Conservation (phyloP, 2,888 invertebrate species). For the Noctua pronuba region DNA sequence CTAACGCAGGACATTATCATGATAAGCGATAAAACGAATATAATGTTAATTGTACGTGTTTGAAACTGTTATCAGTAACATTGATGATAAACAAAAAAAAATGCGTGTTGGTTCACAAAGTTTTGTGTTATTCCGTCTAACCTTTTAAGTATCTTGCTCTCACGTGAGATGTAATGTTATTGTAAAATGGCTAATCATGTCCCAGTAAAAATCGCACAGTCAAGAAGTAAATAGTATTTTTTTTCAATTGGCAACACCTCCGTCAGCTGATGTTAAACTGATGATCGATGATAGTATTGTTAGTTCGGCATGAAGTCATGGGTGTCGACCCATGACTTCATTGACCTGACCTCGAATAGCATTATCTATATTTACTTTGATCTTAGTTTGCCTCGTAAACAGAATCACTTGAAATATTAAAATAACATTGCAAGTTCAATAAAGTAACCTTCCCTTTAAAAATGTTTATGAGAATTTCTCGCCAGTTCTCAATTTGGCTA, state of each 20-base stretch:
- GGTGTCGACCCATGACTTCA: background rate
- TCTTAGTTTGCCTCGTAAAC: background rate
- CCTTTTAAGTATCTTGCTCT: background rate
- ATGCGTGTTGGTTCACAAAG: slow-evolving; percentile 23
- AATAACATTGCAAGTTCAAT: background rate
- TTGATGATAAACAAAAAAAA: slow-evolving; percentile 28
- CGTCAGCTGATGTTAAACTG: background rate
- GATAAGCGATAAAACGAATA: slow-evolving; percentile 31
- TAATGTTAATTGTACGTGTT: slow-evolving; percentile 25
- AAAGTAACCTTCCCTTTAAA: background rate
- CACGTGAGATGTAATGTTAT: background rate
- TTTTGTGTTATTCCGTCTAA: slow-evolving; percentile 12
- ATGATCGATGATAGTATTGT: slow-evolving; percentile 6
- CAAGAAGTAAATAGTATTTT: background rate
- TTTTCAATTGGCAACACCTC: background rate
- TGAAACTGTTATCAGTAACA: slow-evolving; percentile 26
- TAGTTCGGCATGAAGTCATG: no score
- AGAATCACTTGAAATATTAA: background rate
- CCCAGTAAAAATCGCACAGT: background rate
- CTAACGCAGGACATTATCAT: slow-evolving; percentile 8
- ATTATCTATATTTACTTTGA: background rate
- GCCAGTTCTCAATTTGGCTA: slow-evolving; percentile 57
- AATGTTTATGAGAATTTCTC: slow-evolving; percentile 8
- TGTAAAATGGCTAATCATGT: background rate
- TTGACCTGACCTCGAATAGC: background rate